phyloP scores from a whole-genome alignment of 2,888 invertebrate species.

The Hypsopygia costalis region DNA sequence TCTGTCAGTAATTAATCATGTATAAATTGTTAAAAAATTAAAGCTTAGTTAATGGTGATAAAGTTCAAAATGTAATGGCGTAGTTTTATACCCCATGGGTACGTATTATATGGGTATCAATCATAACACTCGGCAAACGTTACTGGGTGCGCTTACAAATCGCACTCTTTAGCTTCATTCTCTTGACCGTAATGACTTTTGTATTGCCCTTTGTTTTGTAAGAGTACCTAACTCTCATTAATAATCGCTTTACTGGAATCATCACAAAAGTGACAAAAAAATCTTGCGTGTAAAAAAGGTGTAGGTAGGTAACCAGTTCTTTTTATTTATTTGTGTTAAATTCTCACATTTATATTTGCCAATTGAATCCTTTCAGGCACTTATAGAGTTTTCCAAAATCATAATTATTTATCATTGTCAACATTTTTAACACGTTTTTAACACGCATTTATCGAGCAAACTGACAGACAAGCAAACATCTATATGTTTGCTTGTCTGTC shows the following conservation, averaged over 20 bases:
- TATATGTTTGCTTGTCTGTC: too few relatives aligned
- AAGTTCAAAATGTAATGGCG: conserved; percentile 18
- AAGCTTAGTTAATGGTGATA: conserved; percentile 15
- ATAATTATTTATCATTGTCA: too few relatives aligned
- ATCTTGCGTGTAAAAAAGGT: too few relatives aligned
- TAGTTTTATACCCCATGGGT: conserved; percentile 28
- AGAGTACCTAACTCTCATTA: conserved; percentile 9
- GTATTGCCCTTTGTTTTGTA: conserved; percentile 21
- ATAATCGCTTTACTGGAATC: conserved; percentile 6
- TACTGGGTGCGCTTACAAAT: conserved; percentile 52
- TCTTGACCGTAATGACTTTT: conserved; percentile 49
- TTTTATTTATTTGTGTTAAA: too few relatives aligned
- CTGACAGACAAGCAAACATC: too few relatives aligned
- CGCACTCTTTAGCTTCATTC: conserved; percentile 40
- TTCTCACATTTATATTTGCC: too few relatives aligned
- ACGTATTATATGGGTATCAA: conserved; percentile 47
- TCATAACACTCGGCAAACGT: conserved; percentile 41
- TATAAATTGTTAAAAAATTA: conserved; percentile 11
- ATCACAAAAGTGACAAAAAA: too few relatives aligned
- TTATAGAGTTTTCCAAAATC: too few relatives aligned
- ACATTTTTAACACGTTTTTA: too few relatives aligned
- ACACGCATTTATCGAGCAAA: too few relatives aligned
- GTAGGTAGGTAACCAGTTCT: too few relatives aligned
- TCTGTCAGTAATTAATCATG: conserved; percentile 16
- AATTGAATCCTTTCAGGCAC: too few relatives aligned